Evolutionary conservation across 2,113 vertebrate species (phyloP).

Genomic region (Panthera tigris): DNA sequence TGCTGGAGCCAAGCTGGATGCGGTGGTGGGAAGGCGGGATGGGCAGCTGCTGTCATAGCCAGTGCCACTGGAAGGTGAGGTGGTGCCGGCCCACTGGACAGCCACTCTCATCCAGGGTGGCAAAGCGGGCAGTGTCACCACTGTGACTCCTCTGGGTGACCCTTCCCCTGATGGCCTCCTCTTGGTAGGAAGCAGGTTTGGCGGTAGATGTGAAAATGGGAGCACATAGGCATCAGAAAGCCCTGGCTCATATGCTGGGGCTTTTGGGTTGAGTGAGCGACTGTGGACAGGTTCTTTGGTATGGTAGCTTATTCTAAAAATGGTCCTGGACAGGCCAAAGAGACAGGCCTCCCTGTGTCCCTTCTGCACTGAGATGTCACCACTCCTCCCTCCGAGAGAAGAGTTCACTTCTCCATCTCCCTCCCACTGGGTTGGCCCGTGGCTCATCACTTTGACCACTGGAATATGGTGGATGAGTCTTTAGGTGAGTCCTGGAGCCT

Average conservation of each 20-base stretch:
- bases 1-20: slow-evolving; percentile 33
- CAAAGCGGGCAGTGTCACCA: not conserved
- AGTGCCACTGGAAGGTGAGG: not conserved
- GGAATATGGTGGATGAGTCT: not conserved
- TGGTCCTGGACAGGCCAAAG: too few relatives aligned
- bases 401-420: not conserved
- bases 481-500: not conserved
- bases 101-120: not conserved
- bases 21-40: not conserved
- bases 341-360: not conserved
- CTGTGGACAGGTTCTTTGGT: not conserved
- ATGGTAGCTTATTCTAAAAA: not conserved
- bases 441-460: not conserved
- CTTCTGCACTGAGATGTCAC: not conserved
- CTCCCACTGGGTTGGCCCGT: not conserved
- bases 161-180: not conserved
- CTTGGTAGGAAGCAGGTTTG: not conserved
- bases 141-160: not conserved
- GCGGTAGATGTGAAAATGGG: not conserved
- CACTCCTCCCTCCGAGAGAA: not conserved
- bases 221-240: not conserved
- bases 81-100: not conserved
- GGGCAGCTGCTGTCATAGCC: not conserved
- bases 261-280: not conserved
- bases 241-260: not conserved